Percentiles rank a stretch among this genome's conserved stretches.
Conservation (phyloP, 1,140 invertebrate species). For the Musca vetustissima region DNA sequence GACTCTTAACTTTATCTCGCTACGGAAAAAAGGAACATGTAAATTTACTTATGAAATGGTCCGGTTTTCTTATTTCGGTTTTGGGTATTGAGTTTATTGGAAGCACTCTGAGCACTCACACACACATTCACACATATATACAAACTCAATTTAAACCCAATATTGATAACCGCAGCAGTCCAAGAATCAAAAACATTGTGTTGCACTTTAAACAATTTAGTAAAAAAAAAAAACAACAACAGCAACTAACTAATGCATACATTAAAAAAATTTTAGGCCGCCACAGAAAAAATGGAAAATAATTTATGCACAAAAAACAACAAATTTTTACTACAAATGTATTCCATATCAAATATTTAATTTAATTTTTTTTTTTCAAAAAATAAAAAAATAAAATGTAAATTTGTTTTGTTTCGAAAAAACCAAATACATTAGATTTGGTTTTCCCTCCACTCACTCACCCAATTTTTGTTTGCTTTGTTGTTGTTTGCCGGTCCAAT, state of each 20-base stretch:
- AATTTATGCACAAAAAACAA: not conserved
- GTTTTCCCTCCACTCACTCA: too few relatives aligned
- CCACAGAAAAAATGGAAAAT: not conserved
- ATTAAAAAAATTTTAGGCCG: not conserved
- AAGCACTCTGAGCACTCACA: not conserved
- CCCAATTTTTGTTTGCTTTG: too few relatives aligned
- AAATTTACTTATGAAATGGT: slow-evolving; percentile 24
- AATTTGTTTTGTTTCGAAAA: too few relatives aligned
- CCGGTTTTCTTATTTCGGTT: not conserved
- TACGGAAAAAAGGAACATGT: slow-evolving; percentile 8
- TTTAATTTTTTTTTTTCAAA: too few relatives aligned
- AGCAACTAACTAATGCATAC: not conserved
- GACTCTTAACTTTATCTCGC: not conserved
- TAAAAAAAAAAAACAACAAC: slow-evolving; percentile 2
- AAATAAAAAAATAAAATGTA: too few relatives aligned
- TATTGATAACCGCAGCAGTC: slow-evolving; percentile 3
- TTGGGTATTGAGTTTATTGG: not conserved
- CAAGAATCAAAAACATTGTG: slow-evolving; percentile 17
- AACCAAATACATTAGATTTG: too few relatives aligned
- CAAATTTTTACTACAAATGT: too few relatives aligned
- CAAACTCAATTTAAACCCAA: too few relatives aligned
- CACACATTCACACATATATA: too few relatives aligned
- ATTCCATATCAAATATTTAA: too few relatives aligned
- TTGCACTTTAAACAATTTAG: slow-evolving; percentile 17
- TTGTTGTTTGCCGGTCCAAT: too few relatives aligned